Evolutionary conservation across 2,888 invertebrate genomes (phyloP).

Genomic region (Crossocerus cetratus): DNA sequence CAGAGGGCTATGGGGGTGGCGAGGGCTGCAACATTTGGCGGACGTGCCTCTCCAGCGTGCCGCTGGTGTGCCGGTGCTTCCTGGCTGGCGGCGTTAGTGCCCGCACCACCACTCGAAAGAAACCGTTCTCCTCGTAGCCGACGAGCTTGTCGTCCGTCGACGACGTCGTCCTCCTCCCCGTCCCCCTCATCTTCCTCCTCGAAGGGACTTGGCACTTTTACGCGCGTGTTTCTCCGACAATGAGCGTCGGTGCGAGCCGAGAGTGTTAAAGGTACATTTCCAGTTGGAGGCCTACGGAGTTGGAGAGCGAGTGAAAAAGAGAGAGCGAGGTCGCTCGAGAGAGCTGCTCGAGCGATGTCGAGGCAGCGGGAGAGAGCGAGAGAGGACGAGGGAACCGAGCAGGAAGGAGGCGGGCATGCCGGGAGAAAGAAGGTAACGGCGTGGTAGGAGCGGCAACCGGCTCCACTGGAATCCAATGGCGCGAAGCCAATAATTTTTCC

Average conservation of each 20-base stretch:
- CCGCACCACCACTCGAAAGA: not conserved
- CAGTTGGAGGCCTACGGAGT: conserved; percentile 21
- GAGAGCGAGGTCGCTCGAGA: not conserved
- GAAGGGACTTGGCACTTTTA: not conserved
- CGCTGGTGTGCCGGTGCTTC: too few species aligned
- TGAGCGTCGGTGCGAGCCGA: conserved; percentile 9
- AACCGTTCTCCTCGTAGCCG: not conserved
- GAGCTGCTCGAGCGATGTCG: conserved; percentile 5
- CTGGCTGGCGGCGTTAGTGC: not conserved
- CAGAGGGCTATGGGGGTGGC: not conserved
- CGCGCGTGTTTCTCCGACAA: conserved; percentile 11
- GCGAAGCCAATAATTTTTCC: conserved; percentile 62
- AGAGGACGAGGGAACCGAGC: conserved; percentile 2
- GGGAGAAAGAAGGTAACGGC: conserved; percentile 67
- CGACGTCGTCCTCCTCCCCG: too few species aligned
- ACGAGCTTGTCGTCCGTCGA: too few species aligned
- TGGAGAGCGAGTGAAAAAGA: not conserved
- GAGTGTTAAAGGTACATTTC: conserved; percentile 29
- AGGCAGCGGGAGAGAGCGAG: not conserved
- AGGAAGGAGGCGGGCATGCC: conserved; percentile 25
- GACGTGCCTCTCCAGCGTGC: not conserved
- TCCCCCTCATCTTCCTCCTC: not conserved
- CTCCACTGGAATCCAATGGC: conserved; percentile 74
- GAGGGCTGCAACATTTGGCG: not conserved
- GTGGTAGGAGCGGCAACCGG: conserved; percentile 74